phyloP scores from a whole-genome alignment of 2,797 vertebrate species.

The Periparus ater region DNA sequence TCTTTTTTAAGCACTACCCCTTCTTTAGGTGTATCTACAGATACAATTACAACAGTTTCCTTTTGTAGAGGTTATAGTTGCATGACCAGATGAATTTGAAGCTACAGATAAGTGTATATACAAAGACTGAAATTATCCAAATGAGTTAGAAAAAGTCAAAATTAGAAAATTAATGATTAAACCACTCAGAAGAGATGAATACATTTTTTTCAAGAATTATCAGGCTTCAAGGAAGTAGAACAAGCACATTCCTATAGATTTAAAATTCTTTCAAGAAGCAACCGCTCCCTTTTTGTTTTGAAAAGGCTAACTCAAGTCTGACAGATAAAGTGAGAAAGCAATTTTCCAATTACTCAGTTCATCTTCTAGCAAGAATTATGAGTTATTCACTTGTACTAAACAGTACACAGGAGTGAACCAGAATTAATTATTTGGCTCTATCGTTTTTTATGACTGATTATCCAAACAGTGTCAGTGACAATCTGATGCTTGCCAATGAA shows the following conservation, averaged over 20 bases:
- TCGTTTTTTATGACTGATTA: constrained; percentile 30
- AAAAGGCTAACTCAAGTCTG: constrained; percentile 41
- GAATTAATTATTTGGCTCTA: constrained; percentile 56
- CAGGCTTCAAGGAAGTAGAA: constrained; percentile 33
- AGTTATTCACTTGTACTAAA: constrained; percentile 24
- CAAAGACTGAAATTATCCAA: background rate
- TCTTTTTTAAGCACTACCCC: background rate
- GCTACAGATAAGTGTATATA: background rate
- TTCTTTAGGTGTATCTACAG: background rate
- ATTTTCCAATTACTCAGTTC: constrained; percentile 29
- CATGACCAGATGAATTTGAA: background rate
- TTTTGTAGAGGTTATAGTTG: background rate
- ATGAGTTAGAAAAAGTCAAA: background rate
- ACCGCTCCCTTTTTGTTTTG: constrained; percentile 45
- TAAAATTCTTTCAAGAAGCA: constrained; percentile 61
- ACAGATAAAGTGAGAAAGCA: constrained; percentile 62
- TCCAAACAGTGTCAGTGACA: constrained; percentile 58
- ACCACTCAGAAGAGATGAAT: background rate
- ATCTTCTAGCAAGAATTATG: constrained; percentile 37
- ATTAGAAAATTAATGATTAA: background rate
- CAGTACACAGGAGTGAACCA: background rate
- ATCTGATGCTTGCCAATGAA: constrained; percentile 35
- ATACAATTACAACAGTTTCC: background rate
- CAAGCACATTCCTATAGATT: constrained; percentile 23
- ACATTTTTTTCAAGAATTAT: constrained; percentile 48